Percentiles rank a stretch among this genome's conserved stretches.
These are phyloP conservation scores for Odontomachus brunneus DNA, from an alignment of 1,140 invertebrate genomes.

Conservation along the genomic window DNA sequence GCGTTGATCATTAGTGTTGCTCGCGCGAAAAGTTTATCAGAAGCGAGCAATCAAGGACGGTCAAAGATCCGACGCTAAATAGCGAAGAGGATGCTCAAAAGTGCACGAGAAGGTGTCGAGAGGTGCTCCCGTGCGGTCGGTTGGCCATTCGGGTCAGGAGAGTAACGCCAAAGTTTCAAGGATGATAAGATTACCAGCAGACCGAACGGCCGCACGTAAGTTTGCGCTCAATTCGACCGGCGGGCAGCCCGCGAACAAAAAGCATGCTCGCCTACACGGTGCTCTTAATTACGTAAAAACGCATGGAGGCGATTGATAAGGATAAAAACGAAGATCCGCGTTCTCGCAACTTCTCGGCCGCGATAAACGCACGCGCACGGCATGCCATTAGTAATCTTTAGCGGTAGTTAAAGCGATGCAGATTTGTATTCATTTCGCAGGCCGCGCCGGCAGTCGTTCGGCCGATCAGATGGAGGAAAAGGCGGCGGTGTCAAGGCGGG, in stretches of 20 bases:
- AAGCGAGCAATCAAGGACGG: constrained; percentile 6
- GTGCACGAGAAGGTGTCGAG: constrained; percentile 32
- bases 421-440: constrained; percentile 69
- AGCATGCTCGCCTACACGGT: background rate
- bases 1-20: background rate
- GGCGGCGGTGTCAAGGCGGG: constrained; percentile 36
- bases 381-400: constrained; percentile 56
- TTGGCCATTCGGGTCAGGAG: background rate
- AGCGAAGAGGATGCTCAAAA: constrained; percentile 42
- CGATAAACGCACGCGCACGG: constrained; percentile 25
- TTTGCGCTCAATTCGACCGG: too few relatives aligned
- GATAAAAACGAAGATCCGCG: background rate
- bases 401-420: constrained; percentile 61
- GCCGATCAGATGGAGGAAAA: constrained; percentile 60
- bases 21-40: background rate
- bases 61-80: constrained; percentile 50
- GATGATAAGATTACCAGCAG: constrained; percentile 57
- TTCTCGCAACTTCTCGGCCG: constrained; percentile 26
- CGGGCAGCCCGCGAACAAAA: too few relatives aligned
- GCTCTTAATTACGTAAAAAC: background rate
- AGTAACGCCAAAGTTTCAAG: constrained; percentile 49
- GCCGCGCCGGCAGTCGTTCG: background rate
- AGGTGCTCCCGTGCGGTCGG: constrained; percentile 18
- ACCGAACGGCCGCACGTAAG: background rate
- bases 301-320: background rate